Evolutionary conservation across 2,888 invertebrate species (phyloP).

Genomic region (Campoplex capitator): DNA sequence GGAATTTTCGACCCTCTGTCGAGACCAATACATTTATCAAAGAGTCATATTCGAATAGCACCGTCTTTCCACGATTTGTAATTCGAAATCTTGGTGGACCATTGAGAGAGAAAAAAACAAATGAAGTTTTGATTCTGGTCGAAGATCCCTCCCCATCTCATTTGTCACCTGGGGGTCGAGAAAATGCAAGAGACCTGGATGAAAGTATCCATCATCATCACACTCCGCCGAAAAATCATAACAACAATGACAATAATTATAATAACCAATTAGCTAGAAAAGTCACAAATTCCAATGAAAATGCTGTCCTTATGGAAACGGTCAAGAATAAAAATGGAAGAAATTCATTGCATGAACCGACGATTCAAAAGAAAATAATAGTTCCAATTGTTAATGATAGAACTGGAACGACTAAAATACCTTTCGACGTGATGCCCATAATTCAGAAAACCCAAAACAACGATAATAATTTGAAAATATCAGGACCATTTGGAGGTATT

Average conservation of each 20-base stretch:
- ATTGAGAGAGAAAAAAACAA: background rate
- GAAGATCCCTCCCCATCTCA: constrained; percentile 29
- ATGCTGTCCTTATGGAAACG: background rate
- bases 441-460: constrained; percentile 12
- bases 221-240: constrained; percentile 8
- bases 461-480: background rate
- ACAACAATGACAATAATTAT: background rate
- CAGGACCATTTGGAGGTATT: background rate
- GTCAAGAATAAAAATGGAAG: background rate
- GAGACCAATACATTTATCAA: background rate
- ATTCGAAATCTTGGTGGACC: constrained; percentile 17
- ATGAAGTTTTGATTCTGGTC: constrained; percentile 36
- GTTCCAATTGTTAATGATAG: background rate
- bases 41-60: background rate
- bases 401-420: background rate
- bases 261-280: constrained; percentile 3
- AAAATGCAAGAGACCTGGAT: background rate
- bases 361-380: background rate
- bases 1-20: background rate
- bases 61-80: constrained; percentile 30
- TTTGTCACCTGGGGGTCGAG: background rate
- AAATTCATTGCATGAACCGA: constrained; percentile 40
- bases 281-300: background rate
- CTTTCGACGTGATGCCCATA: background rate
- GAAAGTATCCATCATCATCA: constrained; percentile 37